Evolutionary conservation across 1,140 invertebrate species (phyloP), one percentile per base, ranked within the genome.

Genomic region (Maconellicoccus hirsutus): DNA sequence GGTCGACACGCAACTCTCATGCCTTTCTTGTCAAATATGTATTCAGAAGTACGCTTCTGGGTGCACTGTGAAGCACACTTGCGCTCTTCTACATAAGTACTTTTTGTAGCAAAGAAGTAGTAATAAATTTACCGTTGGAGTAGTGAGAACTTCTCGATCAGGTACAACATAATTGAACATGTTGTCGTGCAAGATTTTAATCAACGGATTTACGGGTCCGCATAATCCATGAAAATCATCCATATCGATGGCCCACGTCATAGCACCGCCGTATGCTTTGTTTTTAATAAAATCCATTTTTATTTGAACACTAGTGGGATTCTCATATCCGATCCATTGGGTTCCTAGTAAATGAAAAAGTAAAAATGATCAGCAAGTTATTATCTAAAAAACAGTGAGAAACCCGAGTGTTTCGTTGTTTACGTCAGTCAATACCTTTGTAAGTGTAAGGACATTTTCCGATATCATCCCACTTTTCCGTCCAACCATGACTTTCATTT

Each of bases 171-270:
- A 94, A 63, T 82, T 80, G 70, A 84, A 84, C 86, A 95, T 87
- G 71, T 86, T 86, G 22, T 88, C 82, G 74, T 90, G 79, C 19
- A 95, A 77, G 66, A 91, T 82, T 70, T 87, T 84, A 74, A 87
- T 87, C 0, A 93, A 78, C 0, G 86, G 82, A 77, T 92, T 91
- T 73, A 83, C 83, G 0, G 83, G 80, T 0, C 91, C 91, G 76
- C 91, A 93, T 1, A 90, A 75, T 0, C 89, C 90, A 69, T 83
- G 81, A 76, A 92, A 92, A 76, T 92, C 90, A 71, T 93, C 90
- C 89, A 92, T 91, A 73, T 92, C 91, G 63, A 92, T 89, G 4
- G 91, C 90, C 92, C 92, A 95, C 10, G 85, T 89, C 92, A 95
- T 95, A 10, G 76, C 76, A 4, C 93, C 93, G 0, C 87, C 86